Evolutionary conservation across 2,888 invertebrate genomes (phyloP).

Genomic region (Hyposoter dolosus): DNA sequence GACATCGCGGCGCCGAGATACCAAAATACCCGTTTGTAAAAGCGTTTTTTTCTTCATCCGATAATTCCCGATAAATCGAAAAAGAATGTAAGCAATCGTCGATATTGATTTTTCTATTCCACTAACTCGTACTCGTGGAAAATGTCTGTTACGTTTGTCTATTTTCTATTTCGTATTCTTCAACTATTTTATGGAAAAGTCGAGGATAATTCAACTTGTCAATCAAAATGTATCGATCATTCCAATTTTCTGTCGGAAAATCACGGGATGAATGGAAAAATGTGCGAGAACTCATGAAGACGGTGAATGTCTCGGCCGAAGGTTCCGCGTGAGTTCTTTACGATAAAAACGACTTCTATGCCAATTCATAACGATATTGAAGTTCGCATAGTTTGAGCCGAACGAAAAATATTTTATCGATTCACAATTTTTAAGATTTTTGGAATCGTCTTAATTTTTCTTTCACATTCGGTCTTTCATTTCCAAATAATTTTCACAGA

Average conservation of each 20-base stretch:
- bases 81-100: neutral
- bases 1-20: constrained; percentile 53
- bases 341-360: neutral
- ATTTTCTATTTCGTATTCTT: neutral
- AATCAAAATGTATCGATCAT: neutral
- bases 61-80: constrained; percentile 20
- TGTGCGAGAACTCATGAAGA: neutral
- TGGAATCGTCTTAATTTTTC: too few relatives aligned
- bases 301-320: neutral
- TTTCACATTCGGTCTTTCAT: too few relatives aligned
- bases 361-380: too few relatives aligned
- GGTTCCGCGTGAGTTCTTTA: neutral
- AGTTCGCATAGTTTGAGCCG: too few relatives aligned
- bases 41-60: constrained; percentile 15
- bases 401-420: too few relatives aligned
- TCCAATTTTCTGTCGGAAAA: neutral
- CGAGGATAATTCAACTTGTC: neutral
- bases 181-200: neutral
- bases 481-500: too few relatives aligned
- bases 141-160: neutral
- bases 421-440: too few relatives aligned
- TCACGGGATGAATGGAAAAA: neutral
- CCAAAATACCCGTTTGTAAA: constrained; percentile 31
- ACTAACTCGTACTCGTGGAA: neutral
- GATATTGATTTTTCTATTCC: constrained; percentile 1